phyloP scores from a whole-genome alignment of 2,797 vertebrate genomes.

The Pseudochromis fuscus region DNA sequence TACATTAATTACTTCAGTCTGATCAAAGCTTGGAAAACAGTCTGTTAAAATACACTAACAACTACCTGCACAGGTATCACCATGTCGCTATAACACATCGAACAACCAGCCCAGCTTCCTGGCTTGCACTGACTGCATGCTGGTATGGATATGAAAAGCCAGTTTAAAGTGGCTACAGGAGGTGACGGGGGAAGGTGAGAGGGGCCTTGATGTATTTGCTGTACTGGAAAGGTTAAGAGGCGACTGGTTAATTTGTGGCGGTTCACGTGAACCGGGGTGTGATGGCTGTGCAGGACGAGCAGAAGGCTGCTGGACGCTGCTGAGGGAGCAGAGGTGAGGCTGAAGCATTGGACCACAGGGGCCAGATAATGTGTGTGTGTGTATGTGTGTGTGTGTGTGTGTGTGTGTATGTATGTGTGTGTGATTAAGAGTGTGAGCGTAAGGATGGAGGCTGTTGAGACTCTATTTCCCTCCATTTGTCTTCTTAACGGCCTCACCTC shows the following conservation, averaged over 20 bases:
- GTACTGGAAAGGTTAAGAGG: slow-evolving; percentile 61
- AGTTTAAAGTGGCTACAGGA: no score
- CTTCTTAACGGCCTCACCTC: slow-evolving; percentile 73
- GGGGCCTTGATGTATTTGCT: slow-evolving; percentile 52
- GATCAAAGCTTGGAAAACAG: no score
- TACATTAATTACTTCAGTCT: no score
- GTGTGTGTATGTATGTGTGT: slow-evolving; percentile 13
- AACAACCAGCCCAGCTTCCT: no score
- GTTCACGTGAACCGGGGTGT: slow-evolving; percentile 71
- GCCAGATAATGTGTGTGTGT: slow-evolving; percentile 17
- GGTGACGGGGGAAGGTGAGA: neutral
- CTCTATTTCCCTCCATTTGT: slow-evolving; percentile 74
- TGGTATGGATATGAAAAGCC: no score
- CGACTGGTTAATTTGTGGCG: slow-evolving; percentile 69
- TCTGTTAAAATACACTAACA: no score
- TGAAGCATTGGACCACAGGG: neutral
- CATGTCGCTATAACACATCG: no score
- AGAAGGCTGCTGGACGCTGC: slow-evolving; percentile 14
- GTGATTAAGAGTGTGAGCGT: slow-evolving; percentile 49
- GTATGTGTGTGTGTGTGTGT: slow-evolving; percentile 14
- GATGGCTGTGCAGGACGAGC: slow-evolving; percentile 46
- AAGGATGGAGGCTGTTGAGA: slow-evolving; percentile 57
- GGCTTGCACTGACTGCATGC: no score
- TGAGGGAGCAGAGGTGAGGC: slow-evolving; percentile 1
- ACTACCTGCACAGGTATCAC: no score